phyloP scores from a whole-genome alignment of 2,797 vertebrate genomes.

The Liparis tanakae region DNA sequence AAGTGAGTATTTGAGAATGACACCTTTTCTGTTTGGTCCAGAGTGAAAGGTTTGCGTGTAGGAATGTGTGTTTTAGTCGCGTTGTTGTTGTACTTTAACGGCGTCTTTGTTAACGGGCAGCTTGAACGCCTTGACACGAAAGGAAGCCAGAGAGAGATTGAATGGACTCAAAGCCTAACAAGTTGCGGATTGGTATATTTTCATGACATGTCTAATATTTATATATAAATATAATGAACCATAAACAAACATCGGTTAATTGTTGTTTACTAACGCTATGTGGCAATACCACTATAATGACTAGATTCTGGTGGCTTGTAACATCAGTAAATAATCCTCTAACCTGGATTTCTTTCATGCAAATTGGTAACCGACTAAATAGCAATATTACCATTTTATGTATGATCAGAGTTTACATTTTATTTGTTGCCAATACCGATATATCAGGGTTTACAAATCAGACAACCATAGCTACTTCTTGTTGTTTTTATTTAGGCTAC shows the following conservation, averaged over 20 bases:
- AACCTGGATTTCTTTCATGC: not conserved
- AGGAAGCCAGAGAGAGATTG: slow-evolving; percentile 54
- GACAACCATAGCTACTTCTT: not conserved
- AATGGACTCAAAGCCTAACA: slow-evolving; percentile 64
- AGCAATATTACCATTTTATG: not conserved
- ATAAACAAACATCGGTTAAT: not conserved
- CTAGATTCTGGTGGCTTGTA: not conserved
- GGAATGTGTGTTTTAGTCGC: slow-evolving; percentile 6
- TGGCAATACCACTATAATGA: slow-evolving; percentile 1
- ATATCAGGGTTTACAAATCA: not conserved
- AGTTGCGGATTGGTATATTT: slow-evolving; percentile 16
- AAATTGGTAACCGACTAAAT: slow-evolving; percentile 13
- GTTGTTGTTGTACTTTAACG: slow-evolving; percentile 9
- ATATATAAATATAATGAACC: not conserved
- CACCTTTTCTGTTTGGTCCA: slow-evolving; percentile 29
- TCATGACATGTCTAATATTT: not conserved
- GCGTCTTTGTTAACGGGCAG: slow-evolving; percentile 62
- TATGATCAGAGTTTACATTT: not conserved
- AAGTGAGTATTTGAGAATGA: slow-evolving; percentile 78
- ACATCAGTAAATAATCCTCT: not conserved
- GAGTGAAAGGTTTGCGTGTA: slow-evolving; percentile 5
- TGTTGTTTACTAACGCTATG: not conserved
- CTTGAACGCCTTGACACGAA: slow-evolving; percentile 46
- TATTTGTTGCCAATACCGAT: not conserved
- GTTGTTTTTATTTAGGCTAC: not conserved